Conservation (phyloP, 2,888 invertebrate species). For the Pharmacophagus antenor region DNA sequence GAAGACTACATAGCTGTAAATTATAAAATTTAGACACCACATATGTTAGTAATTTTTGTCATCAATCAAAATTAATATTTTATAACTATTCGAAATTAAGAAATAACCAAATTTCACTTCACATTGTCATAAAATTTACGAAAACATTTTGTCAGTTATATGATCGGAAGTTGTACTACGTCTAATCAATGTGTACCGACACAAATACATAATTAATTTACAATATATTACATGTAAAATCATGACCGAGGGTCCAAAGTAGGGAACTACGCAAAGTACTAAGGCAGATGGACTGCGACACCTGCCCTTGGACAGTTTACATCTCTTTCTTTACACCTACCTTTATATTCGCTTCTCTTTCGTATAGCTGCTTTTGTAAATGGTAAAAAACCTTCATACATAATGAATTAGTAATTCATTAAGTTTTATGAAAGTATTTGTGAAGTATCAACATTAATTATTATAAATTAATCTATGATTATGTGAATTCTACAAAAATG, state of each 20-base stretch:
- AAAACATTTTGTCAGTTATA: conserved; percentile 18
- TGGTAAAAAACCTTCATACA: conserved; percentile 40
- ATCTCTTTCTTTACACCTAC: conserved; percentile 50
- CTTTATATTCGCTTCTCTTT: conserved; percentile 43
- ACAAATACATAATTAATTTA: conserved; percentile 35
- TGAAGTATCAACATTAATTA: too few relatives aligned
- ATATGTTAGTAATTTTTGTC: too few relatives aligned
- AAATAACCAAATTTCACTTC: conserved; percentile 3
- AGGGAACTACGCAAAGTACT: conserved; percentile 50
- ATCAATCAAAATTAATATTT: neutral
- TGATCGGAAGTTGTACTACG: conserved; percentile 15
- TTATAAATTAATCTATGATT: too few relatives aligned
- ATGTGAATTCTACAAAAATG: too few relatives aligned
- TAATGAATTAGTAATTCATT: conserved; percentile 39
- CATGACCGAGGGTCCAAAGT: conserved; percentile 44
- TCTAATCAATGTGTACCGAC: conserved; percentile 14
- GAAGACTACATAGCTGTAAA: too few relatives aligned
- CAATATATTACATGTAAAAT: conserved; percentile 42
- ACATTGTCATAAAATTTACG: conserved; percentile 4
- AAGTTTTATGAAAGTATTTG: conserved; percentile 14
- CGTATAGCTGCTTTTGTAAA: conserved; percentile 43
- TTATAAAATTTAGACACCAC: too few relatives aligned
- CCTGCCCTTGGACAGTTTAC: conserved; percentile 61
- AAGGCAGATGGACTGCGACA: conserved; percentile 68
- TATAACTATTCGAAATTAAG: conserved; percentile 1